Percentiles rank a stretch among this genome's conserved stretches.
Conservation (phyloP, 2,888 invertebrate species). For the Torymus texanus region DNA sequence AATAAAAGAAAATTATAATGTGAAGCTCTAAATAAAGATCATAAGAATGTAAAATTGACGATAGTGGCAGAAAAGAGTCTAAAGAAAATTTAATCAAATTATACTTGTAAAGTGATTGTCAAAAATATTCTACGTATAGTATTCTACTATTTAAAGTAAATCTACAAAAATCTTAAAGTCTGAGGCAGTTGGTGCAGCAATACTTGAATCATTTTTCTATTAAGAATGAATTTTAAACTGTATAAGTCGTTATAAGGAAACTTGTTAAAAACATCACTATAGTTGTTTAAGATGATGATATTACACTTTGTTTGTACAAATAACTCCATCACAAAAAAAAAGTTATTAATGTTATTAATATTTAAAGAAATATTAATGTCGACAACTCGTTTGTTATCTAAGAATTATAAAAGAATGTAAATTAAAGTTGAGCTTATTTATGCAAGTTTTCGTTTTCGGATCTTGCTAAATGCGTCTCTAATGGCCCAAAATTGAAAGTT, state of each 20-base stretch:
- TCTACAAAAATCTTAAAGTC: not conserved
- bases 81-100: no score
- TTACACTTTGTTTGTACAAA: not conserved
- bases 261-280: constrained; percentile 27
- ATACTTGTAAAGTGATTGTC: no score
- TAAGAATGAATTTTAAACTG: not conserved
- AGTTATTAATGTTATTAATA: not conserved
- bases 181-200: not conserved
- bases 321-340: not conserved
- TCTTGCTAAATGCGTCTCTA: constrained; percentile 16
- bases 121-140: no score
- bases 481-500: constrained; percentile 8
- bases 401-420: not conserved
- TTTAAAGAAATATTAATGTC: constrained; percentile 4
- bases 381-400: not conserved
- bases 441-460: constrained; percentile 40
- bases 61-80: no score
- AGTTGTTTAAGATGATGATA: constrained; percentile 1
- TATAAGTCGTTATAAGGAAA: not conserved
- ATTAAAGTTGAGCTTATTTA: not conserved
- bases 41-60: no score
- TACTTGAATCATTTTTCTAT: constrained; percentile 1
- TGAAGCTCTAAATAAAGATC: no score
- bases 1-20: no score
- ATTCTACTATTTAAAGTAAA: not conserved